Conservation (phyloP, 2,888 invertebrate genomes). For the Drosophila nigricruria region DNA sequence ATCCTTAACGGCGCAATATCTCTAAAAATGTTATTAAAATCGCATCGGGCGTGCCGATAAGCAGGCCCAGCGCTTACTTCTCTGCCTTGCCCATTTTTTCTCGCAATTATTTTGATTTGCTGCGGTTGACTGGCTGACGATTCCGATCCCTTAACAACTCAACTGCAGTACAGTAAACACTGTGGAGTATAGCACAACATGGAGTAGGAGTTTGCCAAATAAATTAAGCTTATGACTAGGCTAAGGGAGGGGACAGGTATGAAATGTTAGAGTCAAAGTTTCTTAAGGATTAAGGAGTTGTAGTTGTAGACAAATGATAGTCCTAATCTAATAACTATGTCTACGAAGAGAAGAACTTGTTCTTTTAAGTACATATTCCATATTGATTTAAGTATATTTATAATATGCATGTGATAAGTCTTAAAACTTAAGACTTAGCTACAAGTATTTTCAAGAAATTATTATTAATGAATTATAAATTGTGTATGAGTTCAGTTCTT, state of each 20-base stretch:
- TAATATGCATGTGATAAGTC: neutral
- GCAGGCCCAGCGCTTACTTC: conserved; percentile 24
- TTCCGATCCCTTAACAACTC: conserved; percentile 11
- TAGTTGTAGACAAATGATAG: too few relatives aligned
- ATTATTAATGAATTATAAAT: neutral
- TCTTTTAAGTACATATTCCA: too few relatives aligned
- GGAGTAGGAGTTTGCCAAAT: neutral
- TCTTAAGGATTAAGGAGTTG: neutral
- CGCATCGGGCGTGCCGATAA: conserved; percentile 69
- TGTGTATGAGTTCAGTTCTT: neutral
- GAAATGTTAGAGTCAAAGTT: neutral
- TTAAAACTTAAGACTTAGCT: neutral
- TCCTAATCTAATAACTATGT: too few relatives aligned
- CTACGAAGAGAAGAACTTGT: too few relatives aligned
- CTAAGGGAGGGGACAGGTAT: neutral
- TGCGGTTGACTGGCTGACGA: conserved; percentile 36
- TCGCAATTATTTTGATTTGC: conserved; percentile 66
- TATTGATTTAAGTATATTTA: neutral
- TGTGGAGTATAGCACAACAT: neutral
- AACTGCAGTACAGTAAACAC: conserved; percentile 12
- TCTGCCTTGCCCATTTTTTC: conserved; percentile 30
- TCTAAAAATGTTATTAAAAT: conserved; percentile 73
- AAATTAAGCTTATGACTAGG: neutral
- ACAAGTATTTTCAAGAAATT: too few relatives aligned
- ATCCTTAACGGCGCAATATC: conserved; percentile 67